Evolutionary conservation across 2,888 invertebrate genomes (phyloP), one percentile per base, ranked within the genome.

Genomic region (Athalia rosae): DNA sequence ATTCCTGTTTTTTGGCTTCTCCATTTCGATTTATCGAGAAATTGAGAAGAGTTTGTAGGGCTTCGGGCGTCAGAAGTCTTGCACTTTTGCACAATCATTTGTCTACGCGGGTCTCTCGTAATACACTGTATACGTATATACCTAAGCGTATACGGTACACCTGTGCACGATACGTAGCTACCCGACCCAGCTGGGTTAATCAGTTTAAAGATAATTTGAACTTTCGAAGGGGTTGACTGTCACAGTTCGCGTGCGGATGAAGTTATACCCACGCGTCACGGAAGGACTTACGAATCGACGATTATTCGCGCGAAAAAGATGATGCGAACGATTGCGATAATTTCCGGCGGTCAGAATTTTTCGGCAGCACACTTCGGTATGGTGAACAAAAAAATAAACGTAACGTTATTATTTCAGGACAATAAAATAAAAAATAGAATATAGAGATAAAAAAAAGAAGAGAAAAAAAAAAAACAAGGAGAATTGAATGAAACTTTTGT

Each of bases 11-110:
- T 79, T 81, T 82, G 83, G 83, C 83, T 84, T 84, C 83, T 80
- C 83, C 82, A 87, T 89, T 89, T 89, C 89, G 89, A 89, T 89
- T 89, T 89, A 89, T 89, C 87, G 89, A 87, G 89, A 88, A 89
- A 89, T 74, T 74, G 74, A 74, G 74, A 74, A 74, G 74, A 74
- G 61, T 62, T 74, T 74, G 48, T 74, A 74, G 47, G 74, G 74
- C 74, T 74, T 74, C 74, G 48, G 59, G 45, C 28, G 53, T 4
- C 9, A 53, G 11, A 71, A 56, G 43, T 71, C 58, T 48, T 74
- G 74, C 74, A 74, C 74, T 61, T 74, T 74, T 61, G 74, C 62
- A 61, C 47, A 74, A 74, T 62, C 74, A 28, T 59, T 74, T 61
- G 61, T 74, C 71, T 71, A 58, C 56, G 28, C 28, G 28, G 28